Evolutionary conservation across 2,888 invertebrate species (phyloP).

Genomic region (Congeria kusceri): DNA sequence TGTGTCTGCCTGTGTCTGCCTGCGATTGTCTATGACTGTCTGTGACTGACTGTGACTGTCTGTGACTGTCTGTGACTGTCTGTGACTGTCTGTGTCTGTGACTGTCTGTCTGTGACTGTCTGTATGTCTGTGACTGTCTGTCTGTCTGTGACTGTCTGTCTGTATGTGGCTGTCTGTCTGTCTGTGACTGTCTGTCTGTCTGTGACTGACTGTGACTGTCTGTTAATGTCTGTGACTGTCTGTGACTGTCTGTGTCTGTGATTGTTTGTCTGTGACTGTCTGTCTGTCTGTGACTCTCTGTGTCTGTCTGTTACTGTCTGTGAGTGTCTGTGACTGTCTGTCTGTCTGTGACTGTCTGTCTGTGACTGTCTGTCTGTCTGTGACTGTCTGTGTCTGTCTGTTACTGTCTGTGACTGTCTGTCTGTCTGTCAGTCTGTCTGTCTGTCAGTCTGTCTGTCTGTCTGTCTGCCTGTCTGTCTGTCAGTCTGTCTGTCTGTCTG

Average conservation of each 20-base stretch:
- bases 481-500: conserved; percentile 20
- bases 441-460: conserved; percentile 22
- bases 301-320: conserved; percentile 20
- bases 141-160: conserved; percentile 17
- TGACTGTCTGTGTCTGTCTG: conserved; percentile 15
- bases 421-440: conserved; percentile 20
- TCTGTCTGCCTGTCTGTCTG: conserved; percentile 20
- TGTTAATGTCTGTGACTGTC: conserved; percentile 22
- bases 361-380: conserved; percentile 25
- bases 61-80: conserved; percentile 22
- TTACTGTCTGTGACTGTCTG: conserved; percentile 13
- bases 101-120: conserved; percentile 18
- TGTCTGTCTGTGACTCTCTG: conserved; percentile 22
- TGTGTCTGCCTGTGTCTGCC: conserved; percentile 18
- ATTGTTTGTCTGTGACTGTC: conserved; percentile 18
- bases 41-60: conserved; percentile 18
- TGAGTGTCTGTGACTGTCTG: conserved; percentile 19
- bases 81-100: conserved; percentile 21
- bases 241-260: conserved; percentile 25
- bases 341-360: conserved; percentile 1
- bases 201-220: conserved; percentile 15
- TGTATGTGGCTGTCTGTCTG: conserved; percentile 15
- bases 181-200: conserved; percentile 27
- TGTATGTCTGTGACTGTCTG: conserved; percentile 16
- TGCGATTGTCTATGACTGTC: conserved; percentile 1